Evolutionary conservation across 2,113 vertebrate species (phyloP), one percentile per base, ranked within the genome.

Genomic region (Nyctereutes procyonoides): DNA sequence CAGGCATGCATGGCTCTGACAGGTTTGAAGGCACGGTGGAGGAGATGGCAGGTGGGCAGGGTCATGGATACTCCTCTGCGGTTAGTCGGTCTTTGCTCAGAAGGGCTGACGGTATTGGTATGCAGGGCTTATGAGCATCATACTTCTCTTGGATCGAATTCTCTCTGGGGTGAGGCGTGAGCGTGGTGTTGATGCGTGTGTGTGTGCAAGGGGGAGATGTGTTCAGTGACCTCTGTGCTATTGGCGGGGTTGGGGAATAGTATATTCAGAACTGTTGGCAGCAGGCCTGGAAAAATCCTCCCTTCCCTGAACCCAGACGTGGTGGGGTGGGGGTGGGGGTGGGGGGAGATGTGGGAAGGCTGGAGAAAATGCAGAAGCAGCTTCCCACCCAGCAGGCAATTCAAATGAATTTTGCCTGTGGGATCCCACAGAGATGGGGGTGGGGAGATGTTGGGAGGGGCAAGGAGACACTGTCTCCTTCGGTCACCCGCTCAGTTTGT

Each of bases 21-120:
- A 19, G 2, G 55, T 73, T 51, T 8, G 32, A 63, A 74, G 94
- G 62, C 80, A 0, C 51, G 38, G 89, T 93, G 69, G 86, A 43
- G 60, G 81, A 58, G 71, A 58, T 30, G 89, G 81, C 94, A 94
- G 94, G 97, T 97, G 93, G 97, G 82, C 92, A 80, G 26, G 93
- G 95, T 98, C 88, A 17, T 79, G 16, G 96, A 95, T 96, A 95
- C 96, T 97, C 96, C 94, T 96, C n/a, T 79, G 76, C 28, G 2
- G 81, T 48, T 1, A 62, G 0, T 43, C 2, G 15, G 93, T 30
- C 28, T 30, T 85, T 71, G 84, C 89, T 91, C 22, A 22, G 30
- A n/a, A 89, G 53, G 28, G 53, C 71, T 87, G 87, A 88, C 95
- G 74, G 67, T 87, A 4, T 0, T 43, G 28, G 76, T 79, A 71